A percentile compares a stretch with the other conserved stretches of the same genome.
These are phyloP conservation scores for Anagrus nilaparvatae DNA, from an alignment of 1,140 invertebrate genomes.

Conservation along the genomic window DNA sequence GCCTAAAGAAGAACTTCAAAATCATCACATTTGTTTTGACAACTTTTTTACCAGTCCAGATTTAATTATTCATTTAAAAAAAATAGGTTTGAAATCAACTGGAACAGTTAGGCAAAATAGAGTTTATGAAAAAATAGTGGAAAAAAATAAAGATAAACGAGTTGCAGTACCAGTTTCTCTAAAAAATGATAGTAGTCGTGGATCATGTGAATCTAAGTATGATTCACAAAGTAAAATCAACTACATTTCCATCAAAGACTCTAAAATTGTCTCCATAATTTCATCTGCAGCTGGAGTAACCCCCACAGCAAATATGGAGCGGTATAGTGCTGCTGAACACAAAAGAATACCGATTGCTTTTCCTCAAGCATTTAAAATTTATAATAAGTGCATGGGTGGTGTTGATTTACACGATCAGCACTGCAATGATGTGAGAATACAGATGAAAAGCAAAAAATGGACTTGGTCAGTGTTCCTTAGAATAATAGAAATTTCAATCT, in stretches of 20 bases:
- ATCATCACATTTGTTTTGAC: conserved; percentile 13
- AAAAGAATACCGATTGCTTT: neutral
- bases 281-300: conserved; percentile 5
- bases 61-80: conserved; percentile 11
- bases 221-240: conserved; percentile 12
- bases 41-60: conserved; percentile 13
- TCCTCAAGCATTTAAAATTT: neutral
- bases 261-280: conserved; percentile 10
- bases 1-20: too few relatives aligned
- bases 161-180: too few relatives aligned
- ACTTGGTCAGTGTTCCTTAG: conserved; percentile 17
- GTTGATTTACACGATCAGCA: conserved; percentile 16
- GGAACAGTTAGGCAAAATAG: conserved; percentile 9
- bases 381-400: conserved; percentile 16
- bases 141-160: conserved; percentile 13
- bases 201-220: conserved; percentile 6
- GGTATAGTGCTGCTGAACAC: neutral
- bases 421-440: conserved; percentile 16
- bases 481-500: conserved; percentile 15
- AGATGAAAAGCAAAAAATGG: conserved; percentile 19
- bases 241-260: conserved; percentile 11
- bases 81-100: conserved; percentile 10
- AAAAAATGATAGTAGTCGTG: conserved; percentile 8
- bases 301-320: neutral
- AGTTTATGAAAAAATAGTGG: too few relatives aligned